phyloP scores from a whole-genome alignment of 2,797 vertebrate genomes.

The Chloroceryle amazona region DNA sequence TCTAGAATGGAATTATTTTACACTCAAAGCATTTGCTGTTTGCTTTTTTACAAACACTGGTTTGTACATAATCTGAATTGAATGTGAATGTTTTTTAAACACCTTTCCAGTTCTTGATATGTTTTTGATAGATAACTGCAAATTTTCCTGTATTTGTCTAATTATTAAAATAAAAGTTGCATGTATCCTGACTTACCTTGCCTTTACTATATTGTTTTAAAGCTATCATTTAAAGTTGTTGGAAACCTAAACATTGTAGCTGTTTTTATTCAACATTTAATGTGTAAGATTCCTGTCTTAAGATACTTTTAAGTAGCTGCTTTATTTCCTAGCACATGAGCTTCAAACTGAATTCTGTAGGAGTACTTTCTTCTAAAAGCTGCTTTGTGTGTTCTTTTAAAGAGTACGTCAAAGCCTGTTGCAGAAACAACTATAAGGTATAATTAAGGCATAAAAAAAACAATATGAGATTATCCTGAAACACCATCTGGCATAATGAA shows the following conservation, averaged over 20 bases:
- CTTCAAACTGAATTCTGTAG: not conserved
- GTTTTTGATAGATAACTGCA: conserved; percentile 80
- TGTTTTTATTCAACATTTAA: not conserved
- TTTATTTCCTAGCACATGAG: not conserved
- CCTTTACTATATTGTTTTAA: conserved; percentile 25
- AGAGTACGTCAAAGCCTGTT: not conserved
- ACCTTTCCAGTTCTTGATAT: conserved; percentile 72
- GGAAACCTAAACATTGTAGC: not conserved
- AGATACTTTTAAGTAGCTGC: not conserved
- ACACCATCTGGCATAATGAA: not conserved
- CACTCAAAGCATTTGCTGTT: conserved; percentile 53
- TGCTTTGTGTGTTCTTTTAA: not conserved
- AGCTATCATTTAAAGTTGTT: not conserved
- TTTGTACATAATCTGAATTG: conserved; percentile 73
- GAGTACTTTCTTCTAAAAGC: conserved; percentile 4
- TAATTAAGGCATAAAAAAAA: conserved; percentile 10
- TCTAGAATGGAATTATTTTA: conserved; percentile 16
- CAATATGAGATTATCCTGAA: not conserved
- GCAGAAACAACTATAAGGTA: not conserved
- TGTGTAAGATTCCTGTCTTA: not conserved
- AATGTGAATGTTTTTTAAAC: conserved; percentile 81
- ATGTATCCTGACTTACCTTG: conserved; percentile 50
- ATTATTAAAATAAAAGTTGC: conserved; percentile 80
- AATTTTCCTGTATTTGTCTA: conserved; percentile 78
- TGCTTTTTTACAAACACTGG: conserved; percentile 71